Base-by-base conservation (phyloP, 2,888 invertebrate species). In the Temnothorax ravouxi region DNA sequence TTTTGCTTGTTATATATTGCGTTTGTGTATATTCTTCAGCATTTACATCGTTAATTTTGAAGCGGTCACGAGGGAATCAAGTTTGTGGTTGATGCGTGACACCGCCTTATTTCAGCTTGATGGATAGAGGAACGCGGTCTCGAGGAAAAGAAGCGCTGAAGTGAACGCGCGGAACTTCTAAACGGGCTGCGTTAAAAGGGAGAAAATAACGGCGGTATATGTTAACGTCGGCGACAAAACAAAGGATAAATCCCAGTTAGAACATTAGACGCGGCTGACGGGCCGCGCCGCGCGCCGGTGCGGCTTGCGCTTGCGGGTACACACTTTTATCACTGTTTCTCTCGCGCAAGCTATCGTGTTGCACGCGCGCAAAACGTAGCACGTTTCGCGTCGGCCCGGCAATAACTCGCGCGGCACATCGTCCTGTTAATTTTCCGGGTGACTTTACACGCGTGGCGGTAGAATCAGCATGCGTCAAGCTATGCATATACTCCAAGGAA, bases 221-320 rank as follows among this genome's bases (percentile, higher is more conserved):
- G 47, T 67, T 61, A 29, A 38, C 41, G 29, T 54, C 71, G n/a
- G 29, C 44, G 21, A 79, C 21, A 29, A 25, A 38, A 52, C 50
- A 25, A 15, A 71, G 64, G 29, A 81, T 64, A 84, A 80, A 84
- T 54, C 50, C 52, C 38, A 15, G 52, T 77, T 59, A 69, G 52
- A 38, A 15, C 25, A 50, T 44, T 21, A 47, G 76, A 62, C 54
- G 13, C 54, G 9, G n/a, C 66, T 38, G 29, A 1, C 4, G 34
- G 5, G 4, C 15, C 4, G 15, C 3, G 29, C 29, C 29, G 29
- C 29, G 29, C 3, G 38, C 38, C 54, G 3, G 54, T 41, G 3
- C 13, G 38, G 29, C 29, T n/a, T 56, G 64, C 38, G 38, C 29
- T 29, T 29, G 29, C 29, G 29, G 29, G 38, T 13, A 54, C 50